Base-by-base conservation (phyloP, 1,140 invertebrate genomes). In the Camponotus vicinus region DNA sequence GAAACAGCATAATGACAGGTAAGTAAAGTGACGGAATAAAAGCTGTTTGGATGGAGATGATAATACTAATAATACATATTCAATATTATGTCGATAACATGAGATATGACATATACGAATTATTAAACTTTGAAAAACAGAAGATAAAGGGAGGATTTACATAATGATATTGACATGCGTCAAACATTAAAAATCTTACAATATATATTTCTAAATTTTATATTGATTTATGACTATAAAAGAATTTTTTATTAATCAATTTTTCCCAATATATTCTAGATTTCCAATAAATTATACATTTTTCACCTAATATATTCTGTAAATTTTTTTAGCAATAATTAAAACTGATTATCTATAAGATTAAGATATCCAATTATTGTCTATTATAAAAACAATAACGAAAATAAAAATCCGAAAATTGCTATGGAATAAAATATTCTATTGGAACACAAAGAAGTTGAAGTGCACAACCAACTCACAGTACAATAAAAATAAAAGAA, bases 61-160 rank as follows among this genome's bases (percentile, higher is more conserved):
- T 69, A 57, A 69, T 78, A 42, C 32, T 64, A 77, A 27, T 34
- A 45, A 78, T 27, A 32, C 34, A 55, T 69, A 69, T 79, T 21
- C 27, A 13, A 42, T 18, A 40, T 79, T 40, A 52, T 9, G 32
- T 77, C 75, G 32, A 78, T 52, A 15, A 5, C 49, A 52, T 52
- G 49, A 52, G 49, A 52, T 18, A 78, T 27, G n/a, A 15, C 34
- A 15, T 34, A 18, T 66, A 13, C 52, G 11, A 8, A 18, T 45
- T 67, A 34, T 45, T 78, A 67, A 37, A 55, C 52, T 67, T 27
- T 37, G 32, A 15, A 52, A 66, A 78, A 34, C 27, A 45, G n/a
- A 78, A 49, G 13, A 5, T 78, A 66, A 78, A 34, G 11, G 37
- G n/a, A 63, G 4, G 4, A 79, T 21, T 49, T 40, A 37, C 2